phyloP scores from a whole-genome alignment of 2,113 vertebrate species.

The Lontra canadensis region DNA sequence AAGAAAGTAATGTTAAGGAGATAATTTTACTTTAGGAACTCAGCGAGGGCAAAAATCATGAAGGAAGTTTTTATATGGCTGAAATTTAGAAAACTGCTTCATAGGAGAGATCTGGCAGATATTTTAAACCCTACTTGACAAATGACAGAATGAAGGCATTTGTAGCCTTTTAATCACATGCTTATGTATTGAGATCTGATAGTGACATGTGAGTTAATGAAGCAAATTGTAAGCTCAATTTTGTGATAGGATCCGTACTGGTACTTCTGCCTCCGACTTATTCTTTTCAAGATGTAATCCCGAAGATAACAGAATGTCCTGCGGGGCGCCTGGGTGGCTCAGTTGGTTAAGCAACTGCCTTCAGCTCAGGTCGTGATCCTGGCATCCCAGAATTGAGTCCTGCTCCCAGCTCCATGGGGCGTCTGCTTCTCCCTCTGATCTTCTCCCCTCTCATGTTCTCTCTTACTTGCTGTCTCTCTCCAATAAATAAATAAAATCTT shows the following conservation, averaged over 20 bases:
- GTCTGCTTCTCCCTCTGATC: too few relatives aligned
- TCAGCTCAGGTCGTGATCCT: too few relatives aligned
- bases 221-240: not conserved
- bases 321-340: not conserved
- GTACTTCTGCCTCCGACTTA: not conserved
- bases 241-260: not conserved
- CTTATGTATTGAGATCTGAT: not conserved
- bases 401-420: too few relatives aligned
- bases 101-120: not conserved
- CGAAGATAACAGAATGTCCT: not conserved
- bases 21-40: not conserved
- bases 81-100: not conserved
- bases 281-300: not conserved
- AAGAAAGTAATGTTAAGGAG: not conserved
- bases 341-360: too few relatives aligned
- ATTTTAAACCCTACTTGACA: not conserved
- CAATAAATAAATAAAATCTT: too few relatives aligned
- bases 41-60: not conserved
- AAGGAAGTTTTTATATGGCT: not conserved
- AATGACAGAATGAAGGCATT: not conserved
- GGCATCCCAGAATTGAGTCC: too few relatives aligned
- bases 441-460: too few relatives aligned
- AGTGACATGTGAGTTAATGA: not conserved
- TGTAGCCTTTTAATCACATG: not conserved
- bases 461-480: too few relatives aligned